A percentile compares a stretch with the other conserved stretches of the same genome.
Conservation (phyloP, 2,113 vertebrate genomes). For the Corapipo altera region DNA sequence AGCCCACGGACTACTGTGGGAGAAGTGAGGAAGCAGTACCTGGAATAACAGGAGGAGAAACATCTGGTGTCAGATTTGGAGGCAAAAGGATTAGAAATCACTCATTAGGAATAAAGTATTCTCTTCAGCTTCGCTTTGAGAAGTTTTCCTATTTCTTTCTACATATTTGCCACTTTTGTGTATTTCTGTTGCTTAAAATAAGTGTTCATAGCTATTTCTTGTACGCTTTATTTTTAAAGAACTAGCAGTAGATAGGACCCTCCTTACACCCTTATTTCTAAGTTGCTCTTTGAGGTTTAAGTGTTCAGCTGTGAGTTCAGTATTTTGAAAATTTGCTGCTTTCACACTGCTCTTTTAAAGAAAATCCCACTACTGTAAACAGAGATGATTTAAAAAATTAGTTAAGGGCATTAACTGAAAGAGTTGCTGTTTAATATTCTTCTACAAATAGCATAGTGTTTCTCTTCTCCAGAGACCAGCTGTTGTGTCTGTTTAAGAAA, state of each 20-base stretch:
- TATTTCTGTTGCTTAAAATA: background rate
- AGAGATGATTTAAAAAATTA: conserved; percentile 34
- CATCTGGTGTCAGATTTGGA: background rate
- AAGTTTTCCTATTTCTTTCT: background rate
- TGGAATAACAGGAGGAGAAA: background rate
- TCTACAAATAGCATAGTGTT: conserved; percentile 31
- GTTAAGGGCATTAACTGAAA: conserved; percentile 1
- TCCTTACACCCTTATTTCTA: background rate
- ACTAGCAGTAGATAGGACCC: background rate
- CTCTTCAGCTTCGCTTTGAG: background rate
- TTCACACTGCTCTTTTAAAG: background rate
- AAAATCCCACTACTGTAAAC: conserved; percentile 25
- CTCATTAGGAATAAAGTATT: background rate
- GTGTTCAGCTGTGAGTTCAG: conserved; percentile 14
- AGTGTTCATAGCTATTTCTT: background rate
- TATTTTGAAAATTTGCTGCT: conserved; percentile 11
- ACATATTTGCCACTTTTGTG: background rate
- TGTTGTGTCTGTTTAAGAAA: conserved; percentile 33
- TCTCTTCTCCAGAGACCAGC: conserved; percentile 22
- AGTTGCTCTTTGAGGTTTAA: background rate
- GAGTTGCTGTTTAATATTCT: conserved; percentile 22
- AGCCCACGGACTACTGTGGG: background rate
- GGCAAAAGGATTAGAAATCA: background rate
- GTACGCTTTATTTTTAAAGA: background rate
- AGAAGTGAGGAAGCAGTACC: background rate